Conservation (phyloP, 1,140 invertebrate genomes). For the Micrasema minimum region DNA sequence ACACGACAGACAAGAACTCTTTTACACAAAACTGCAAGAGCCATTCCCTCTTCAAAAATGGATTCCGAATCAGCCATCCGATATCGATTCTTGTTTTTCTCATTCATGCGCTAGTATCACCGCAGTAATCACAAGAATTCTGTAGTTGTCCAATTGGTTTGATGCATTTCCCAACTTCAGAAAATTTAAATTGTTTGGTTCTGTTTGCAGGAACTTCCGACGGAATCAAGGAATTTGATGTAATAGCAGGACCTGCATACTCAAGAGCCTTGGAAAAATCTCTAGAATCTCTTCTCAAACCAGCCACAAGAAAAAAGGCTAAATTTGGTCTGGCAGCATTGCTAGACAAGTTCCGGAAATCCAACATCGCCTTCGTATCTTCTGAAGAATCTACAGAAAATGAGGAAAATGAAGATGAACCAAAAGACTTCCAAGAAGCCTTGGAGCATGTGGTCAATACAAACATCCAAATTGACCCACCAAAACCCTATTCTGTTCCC, state of each 20-base stretch:
- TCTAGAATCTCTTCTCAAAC: constrained; percentile 46
- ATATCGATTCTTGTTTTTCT: constrained; percentile 59
- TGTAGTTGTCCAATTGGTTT: too few species aligned
- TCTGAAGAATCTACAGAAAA: constrained; percentile 56
- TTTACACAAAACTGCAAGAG: constrained; percentile 60
- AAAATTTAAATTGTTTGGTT: too few species aligned
- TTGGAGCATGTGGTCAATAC: constrained; percentile 48
- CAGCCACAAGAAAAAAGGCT: constrained; percentile 44
- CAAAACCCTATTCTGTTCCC: constrained; percentile 44
- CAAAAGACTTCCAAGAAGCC: constrained; percentile 55
- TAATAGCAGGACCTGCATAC: constrained; percentile 62
- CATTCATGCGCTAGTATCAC: constrained; percentile 62
- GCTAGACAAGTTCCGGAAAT: constrained; percentile 46
- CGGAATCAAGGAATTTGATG: constrained; percentile 57
- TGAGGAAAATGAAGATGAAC: constrained; percentile 60
- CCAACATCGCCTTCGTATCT: constrained; percentile 43
- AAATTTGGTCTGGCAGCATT: constrained; percentile 47
- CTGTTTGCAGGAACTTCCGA: constrained; percentile 40
- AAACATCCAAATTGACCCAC: constrained; percentile 50
- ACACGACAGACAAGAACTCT: constrained; percentile 61
- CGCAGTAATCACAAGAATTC: constrained; percentile 35
- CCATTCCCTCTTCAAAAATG: constrained; percentile 60
- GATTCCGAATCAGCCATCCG: constrained; percentile 60
- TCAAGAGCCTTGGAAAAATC: constrained; percentile 49
- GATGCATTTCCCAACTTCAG: too few species aligned